Percentiles rank a stretch among this genome's conserved stretches.
These are phyloP conservation scores for Lithodes maja DNA, from an alignment of 2,888 invertebrate species.

Conservation along the genomic window DNA sequence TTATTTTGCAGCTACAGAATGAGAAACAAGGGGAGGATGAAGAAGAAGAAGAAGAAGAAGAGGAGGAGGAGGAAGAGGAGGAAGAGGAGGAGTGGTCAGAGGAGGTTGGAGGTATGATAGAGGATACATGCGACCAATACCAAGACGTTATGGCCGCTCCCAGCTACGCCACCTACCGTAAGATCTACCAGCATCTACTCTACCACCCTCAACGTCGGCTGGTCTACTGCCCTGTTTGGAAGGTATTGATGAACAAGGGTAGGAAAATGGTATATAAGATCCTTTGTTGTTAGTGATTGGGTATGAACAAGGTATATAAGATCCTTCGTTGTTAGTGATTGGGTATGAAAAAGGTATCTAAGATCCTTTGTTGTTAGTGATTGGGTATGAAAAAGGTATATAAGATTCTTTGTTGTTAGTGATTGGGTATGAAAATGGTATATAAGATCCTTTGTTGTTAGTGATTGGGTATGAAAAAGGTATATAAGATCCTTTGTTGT, in stretches of 20 bases:
- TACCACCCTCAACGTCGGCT: not conserved
- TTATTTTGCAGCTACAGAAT: too few relatives aligned
- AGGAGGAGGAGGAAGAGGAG: not conserved
- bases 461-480: too few relatives aligned
- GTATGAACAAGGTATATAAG: too few relatives aligned
- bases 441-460: too few relatives aligned
- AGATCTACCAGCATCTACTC: slow-evolving; percentile 9
- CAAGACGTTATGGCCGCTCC: not conserved
- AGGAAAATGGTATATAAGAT: too few relatives aligned
- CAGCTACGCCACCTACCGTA: slow-evolving; percentile 18
- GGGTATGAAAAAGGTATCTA: too few relatives aligned
- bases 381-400: not conserved
- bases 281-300: too few relatives aligned
- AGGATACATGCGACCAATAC: not conserved
- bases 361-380: not conserved
- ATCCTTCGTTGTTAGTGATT: too few relatives aligned
- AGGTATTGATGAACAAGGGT: not conserved
- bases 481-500: too few relatives aligned
- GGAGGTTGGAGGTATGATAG: not conserved
- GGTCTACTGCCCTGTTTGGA: slow-evolving; percentile 29
- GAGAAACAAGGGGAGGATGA: too few relatives aligned
- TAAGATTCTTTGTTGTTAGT: not conserved
- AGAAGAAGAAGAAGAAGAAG: not conserved
- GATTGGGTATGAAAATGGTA: too few relatives aligned
- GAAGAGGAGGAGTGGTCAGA: not conserved